Conservation (phyloP, 1,140 invertebrate species). For the Pseudoatta argentina region DNA sequence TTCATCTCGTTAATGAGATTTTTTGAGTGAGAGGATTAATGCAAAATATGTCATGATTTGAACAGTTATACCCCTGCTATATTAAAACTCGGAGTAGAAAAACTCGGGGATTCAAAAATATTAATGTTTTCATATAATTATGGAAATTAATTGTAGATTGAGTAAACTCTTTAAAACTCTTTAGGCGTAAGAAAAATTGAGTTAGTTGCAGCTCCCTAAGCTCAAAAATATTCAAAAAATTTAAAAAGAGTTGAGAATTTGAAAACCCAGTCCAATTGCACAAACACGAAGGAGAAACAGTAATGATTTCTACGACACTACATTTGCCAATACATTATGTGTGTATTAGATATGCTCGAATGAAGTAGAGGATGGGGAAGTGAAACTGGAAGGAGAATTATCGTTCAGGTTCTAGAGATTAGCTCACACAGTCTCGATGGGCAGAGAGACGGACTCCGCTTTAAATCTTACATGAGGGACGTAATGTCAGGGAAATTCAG, state of each 20-base stretch:
- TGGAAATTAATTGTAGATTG: neutral
- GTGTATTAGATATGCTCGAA: constrained; percentile 19
- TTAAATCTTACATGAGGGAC: constrained; percentile 81
- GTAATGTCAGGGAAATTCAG: constrained; percentile 80
- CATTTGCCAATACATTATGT: constrained; percentile 22
- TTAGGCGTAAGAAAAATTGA: neutral
- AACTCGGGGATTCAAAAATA: neutral
- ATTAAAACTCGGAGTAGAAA: neutral
- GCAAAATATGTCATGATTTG: neutral
- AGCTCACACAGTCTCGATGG: constrained; percentile 66
- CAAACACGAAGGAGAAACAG: neutral
- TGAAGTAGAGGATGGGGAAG: neutral
- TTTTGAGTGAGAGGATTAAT: neutral
- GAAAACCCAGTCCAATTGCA: neutral
- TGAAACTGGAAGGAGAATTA: constrained; percentile 54
- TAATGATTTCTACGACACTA: neutral
- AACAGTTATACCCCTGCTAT: neutral
- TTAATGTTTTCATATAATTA: neutral
- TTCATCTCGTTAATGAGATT: constrained; percentile 44
- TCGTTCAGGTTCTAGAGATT: constrained; percentile 69
- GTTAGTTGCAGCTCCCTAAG: neutral
- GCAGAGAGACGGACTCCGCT: constrained; percentile 66
- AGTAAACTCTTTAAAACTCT: neutral
- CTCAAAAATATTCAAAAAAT: neutral
- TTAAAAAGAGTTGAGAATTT: neutral